Percentiles rank a stretch among this genome's conserved stretches.
Evolutionary conservation across 2,113 vertebrate species (phyloP).

Genomic region (Lepus americanus): DNA sequence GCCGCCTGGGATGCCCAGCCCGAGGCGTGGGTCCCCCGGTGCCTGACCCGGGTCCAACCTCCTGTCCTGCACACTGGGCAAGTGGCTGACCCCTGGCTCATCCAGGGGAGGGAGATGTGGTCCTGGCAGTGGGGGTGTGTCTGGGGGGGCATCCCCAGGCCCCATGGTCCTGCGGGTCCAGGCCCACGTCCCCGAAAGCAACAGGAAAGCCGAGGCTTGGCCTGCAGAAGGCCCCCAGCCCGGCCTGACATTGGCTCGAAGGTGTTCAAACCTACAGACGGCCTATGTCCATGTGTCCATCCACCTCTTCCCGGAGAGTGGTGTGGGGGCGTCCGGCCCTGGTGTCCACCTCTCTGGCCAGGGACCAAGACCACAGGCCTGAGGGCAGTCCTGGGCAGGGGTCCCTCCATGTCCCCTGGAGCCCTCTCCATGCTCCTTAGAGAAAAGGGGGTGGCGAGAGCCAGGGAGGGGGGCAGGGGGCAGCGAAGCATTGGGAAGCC

Average conservation of each 20-base stretch:
- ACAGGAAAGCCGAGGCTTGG: background rate
- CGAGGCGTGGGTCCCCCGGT: too few relatives aligned
- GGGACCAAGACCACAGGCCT: background rate
- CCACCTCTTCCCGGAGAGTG: background rate
- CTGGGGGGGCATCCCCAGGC: background rate
- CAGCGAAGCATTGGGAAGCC: background rate
- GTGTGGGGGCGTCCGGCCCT: fast-evolving
- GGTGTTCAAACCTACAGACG: background rate
- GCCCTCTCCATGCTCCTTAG: background rate
- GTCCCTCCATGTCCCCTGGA: background rate
- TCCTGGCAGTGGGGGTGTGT: fast-evolving
- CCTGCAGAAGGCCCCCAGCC: background rate
- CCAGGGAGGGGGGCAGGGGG: background rate
- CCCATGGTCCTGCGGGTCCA: background rate
- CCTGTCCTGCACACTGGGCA: background rate
- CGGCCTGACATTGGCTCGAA: background rate
- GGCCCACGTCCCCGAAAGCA: fast-evolving
- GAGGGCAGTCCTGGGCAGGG: too few relatives aligned
- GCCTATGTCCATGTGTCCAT: fast-evolving
- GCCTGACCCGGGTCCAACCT: background rate
- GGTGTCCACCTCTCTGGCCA: background rate
- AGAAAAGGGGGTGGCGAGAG: background rate
- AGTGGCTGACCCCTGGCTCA: background rate
- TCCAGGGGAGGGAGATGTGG: fast-evolving
- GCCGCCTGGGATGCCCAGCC: too few relatives aligned